These are phyloP conservation scores for Watsonalla binaria DNA, from an alignment of 2,888 invertebrate genomes.

Conservation along the genomic window DNA sequence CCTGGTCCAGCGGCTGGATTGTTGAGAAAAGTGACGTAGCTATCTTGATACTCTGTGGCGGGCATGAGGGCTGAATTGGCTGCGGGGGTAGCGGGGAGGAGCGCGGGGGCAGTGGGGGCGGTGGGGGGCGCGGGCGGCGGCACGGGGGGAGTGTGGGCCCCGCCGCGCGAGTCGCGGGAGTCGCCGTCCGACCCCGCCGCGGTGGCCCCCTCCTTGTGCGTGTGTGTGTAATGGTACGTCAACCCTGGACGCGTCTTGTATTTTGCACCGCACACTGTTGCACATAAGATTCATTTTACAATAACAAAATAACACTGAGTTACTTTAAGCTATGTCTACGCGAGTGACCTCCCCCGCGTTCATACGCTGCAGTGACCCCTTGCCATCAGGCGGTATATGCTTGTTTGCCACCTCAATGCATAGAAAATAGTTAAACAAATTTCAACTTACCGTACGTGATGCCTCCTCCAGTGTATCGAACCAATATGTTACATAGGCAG, in stretches of 20 bases:
- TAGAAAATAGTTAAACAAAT: constrained; percentile 9
- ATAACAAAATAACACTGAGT: background rate
- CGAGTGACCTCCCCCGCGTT: too few relatives aligned
- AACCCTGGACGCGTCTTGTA: constrained; percentile 98
- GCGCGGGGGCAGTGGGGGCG: constrained; percentile 19
- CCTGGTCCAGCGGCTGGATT: constrained; percentile 68
- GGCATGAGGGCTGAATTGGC: constrained; percentile 36
- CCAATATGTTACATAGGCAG: constrained; percentile 8
- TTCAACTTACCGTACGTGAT: constrained; percentile 64
- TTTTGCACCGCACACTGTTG: constrained; percentile 93
- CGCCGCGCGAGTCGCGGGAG: constrained; percentile 78
- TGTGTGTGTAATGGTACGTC: constrained; percentile 96
- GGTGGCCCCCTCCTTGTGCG: constrained; percentile 81
- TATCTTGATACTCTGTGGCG: constrained; percentile 81
- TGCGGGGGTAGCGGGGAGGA: constrained; percentile 28
- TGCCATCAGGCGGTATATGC: too few relatives aligned
- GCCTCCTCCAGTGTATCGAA: constrained; percentile 61
- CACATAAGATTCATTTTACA: background rate
- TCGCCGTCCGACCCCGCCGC: constrained; percentile 51
- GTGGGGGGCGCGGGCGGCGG: constrained; percentile 20
- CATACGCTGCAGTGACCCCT: too few relatives aligned
- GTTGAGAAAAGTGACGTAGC: constrained; percentile 83
- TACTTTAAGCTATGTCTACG: too few relatives aligned
- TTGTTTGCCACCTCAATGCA: too few relatives aligned
- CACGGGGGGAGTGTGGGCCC: constrained; percentile 82